These are phyloP conservation scores for Upupa epops DNA, from an alignment of 2,113 vertebrate species.

Conservation along the genomic window DNA sequence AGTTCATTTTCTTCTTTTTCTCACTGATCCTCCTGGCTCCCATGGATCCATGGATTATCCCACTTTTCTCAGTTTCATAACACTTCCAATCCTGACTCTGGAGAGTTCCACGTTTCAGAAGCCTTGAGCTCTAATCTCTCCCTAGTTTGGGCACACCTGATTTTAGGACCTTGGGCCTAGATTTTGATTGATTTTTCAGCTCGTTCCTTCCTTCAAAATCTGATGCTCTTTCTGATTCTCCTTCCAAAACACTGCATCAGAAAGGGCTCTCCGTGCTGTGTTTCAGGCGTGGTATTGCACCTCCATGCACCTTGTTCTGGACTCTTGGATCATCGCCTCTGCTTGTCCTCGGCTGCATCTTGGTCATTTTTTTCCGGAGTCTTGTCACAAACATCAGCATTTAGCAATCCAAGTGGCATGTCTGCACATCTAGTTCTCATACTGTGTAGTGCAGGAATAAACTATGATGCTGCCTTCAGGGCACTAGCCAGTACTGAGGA, in stretches of 20 bases:
- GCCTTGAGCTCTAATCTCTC: not conserved
- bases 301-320: rapidly evolving
- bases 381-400: not conserved
- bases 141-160: not conserved
- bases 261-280: not conserved
- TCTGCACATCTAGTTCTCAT: not conserved
- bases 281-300: not conserved
- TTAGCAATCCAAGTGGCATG: not conserved
- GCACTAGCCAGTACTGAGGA: not conserved
- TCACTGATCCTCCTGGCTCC: not conserved
- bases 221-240: not conserved
- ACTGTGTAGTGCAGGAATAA: not conserved
- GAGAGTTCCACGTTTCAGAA: not conserved
- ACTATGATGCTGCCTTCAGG: conserved; percentile 1
- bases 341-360: not conserved
- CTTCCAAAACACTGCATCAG: not conserved
- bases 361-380: not conserved
- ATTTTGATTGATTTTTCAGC: not conserved
- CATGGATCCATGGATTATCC: not conserved
- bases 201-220: not conserved
- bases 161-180: not conserved
- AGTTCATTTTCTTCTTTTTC: not conserved
- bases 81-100: not conserved
- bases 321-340: not conserved
- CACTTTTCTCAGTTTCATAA: not conserved